phyloP scores from a whole-genome alignment of 2,797 vertebrate species.

The Psittacula echo region DNA sequence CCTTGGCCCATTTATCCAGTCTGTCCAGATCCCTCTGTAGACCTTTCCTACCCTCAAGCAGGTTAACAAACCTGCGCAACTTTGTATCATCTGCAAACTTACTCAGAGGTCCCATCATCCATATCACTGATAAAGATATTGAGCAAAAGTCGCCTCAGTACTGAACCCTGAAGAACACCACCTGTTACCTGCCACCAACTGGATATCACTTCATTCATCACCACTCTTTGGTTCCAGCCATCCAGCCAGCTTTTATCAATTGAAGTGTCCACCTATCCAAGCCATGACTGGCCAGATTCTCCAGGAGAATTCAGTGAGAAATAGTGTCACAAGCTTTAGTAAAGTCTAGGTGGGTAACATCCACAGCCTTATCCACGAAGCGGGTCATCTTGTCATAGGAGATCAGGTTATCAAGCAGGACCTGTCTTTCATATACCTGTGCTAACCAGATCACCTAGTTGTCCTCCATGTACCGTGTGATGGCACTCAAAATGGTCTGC shows the following conservation, averaged over 20 bases:
- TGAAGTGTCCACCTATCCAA: neutral
- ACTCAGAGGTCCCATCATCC: neutral
- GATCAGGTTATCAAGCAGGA: neutral
- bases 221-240: neutral
- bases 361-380: too few relatives aligned
- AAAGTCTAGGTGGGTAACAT: neutral
- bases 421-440: rapidly evolving
- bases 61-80: rapidly evolving
- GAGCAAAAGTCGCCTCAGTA: too few relatives aligned
- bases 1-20: rapidly evolving
- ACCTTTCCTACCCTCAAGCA: neutral
- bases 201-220: neutral
- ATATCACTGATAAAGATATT: too few relatives aligned
- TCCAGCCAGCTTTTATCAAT: neutral
- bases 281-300: neutral
- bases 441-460: neutral
- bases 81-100: neutral
- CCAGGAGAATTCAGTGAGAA: neutral
- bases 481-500: rapidly evolving
- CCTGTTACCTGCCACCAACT: rapidly evolving
- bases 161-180: neutral
- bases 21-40: neutral
- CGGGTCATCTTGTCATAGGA: rapidly evolving
- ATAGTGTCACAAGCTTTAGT: neutral
- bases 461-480: rapidly evolving